phyloP scores from a whole-genome alignment of 2,888 invertebrate species.

The Lithophane ornitopus region DNA sequence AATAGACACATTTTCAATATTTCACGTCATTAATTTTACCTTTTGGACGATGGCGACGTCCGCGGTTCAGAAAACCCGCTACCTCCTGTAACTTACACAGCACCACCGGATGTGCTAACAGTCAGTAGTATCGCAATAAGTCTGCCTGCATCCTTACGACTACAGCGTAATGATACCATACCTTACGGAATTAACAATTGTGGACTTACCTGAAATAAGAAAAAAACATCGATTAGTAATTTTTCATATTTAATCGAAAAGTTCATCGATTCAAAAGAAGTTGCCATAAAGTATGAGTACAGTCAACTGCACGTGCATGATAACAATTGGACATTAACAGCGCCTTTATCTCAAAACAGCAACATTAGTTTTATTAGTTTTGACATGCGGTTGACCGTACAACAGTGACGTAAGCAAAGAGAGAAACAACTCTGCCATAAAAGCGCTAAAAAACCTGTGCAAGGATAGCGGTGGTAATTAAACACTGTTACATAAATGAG shows the following conservation, averaged over 20 bases:
- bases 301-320: background rate
- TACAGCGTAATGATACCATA: slow-evolving; percentile 50
- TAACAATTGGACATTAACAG: background rate
- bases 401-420: background rate
- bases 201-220: slow-evolving; percentile 55
- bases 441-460: background rate
- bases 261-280: background rate
- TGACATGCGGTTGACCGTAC: background rate
- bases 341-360: background rate
- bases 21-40: background rate
- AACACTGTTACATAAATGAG: too few relatives aligned
- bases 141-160: slow-evolving; percentile 45
- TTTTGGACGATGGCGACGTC: too few relatives aligned
- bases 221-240: background rate
- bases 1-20: background rate
- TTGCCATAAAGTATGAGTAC: background rate
- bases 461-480: background rate
- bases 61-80: slow-evolving; percentile 56
- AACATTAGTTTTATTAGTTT: background rate
- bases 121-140: slow-evolving; percentile 33
- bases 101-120: slow-evolving; percentile 49
- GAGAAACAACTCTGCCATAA: background rate
- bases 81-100: slow-evolving; percentile 55
- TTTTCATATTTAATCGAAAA: background rate
- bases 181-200: slow-evolving; percentile 38